These are phyloP conservation scores for Enteromius anoplus DNA, from an alignment of 2,797 vertebrate species.

Conservation along the genomic window DNA sequence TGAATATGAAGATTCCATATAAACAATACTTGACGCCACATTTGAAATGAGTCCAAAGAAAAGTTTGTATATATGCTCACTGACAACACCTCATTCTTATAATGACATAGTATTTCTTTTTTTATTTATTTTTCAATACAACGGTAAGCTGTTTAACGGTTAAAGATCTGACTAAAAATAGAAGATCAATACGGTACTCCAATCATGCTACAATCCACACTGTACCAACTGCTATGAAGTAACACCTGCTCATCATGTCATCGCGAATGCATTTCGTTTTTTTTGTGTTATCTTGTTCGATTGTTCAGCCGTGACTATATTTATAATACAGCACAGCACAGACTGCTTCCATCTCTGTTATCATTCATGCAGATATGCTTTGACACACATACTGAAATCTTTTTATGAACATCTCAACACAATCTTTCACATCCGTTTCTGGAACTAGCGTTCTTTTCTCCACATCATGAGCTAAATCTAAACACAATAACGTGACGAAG, in stretches of 20 bases:
- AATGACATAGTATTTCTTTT: background rate
- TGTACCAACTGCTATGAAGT: background rate
- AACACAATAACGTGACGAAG: too few relatives aligned
- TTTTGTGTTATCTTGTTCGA: background rate
- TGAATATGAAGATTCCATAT: background rate
- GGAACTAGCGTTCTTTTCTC: background rate
- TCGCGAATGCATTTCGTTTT: background rate
- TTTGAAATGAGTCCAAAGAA: background rate
- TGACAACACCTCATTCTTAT: background rate
- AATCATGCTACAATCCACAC: background rate
- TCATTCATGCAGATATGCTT: background rate
- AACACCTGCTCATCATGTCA: background rate
- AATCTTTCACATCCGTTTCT: background rate
- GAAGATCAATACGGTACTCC: background rate
- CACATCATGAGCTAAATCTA: background rate
- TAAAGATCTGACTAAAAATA: background rate
- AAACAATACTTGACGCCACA: background rate
- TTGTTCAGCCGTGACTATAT: background rate
- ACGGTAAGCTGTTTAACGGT: background rate
- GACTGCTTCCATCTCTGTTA: background rate
- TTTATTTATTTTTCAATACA: background rate
- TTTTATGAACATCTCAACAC: background rate
- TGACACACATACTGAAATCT: background rate
- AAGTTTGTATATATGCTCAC: background rate
- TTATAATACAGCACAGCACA: background rate